Evolutionary conservation across 2,888 invertebrate genomes (phyloP).

Genomic region (Anoncus sp.): DNA sequence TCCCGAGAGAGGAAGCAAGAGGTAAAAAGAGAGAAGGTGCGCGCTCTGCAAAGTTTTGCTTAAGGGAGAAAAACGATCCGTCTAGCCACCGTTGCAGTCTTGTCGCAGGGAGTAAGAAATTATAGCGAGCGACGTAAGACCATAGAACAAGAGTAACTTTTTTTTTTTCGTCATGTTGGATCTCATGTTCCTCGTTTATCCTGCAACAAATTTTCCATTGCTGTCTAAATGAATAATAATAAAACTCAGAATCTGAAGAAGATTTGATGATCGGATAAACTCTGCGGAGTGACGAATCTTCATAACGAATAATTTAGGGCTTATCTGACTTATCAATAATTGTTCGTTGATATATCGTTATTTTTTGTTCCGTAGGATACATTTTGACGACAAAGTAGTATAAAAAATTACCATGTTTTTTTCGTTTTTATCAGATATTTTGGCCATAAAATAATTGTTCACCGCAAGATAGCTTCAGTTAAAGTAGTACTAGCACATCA

Average conservation of each 20-base stretch:
- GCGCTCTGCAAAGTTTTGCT: slow-evolving; percentile 78
- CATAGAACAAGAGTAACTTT: slow-evolving; percentile 42
- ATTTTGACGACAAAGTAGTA: too few relatives aligned
- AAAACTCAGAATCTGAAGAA: neutral
- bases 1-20: slow-evolving; percentile 34
- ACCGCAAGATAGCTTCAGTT: neutral
- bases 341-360: too few relatives aligned
- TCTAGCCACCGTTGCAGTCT: slow-evolving; percentile 48
- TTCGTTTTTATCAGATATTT: too few relatives aligned
- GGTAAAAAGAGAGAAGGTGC: slow-evolving; percentile 39
- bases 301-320: too few relatives aligned
- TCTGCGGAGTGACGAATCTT: too few relatives aligned
- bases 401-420: too few relatives aligned
- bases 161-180: slow-evolving; percentile 19
- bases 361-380: too few relatives aligned
- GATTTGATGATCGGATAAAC: too few relatives aligned
- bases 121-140: slow-evolving; percentile 52
- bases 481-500: too few relatives aligned
- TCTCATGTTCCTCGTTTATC: slow-evolving; percentile 10
- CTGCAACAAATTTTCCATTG: slow-evolving; percentile 10
- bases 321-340: too few relatives aligned
- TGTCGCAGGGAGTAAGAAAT: slow-evolving; percentile 39
- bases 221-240: neutral
- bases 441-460: neutral
- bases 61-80: slow-evolving; percentile 75